Base-by-base conservation (phyloP, 2,113 vertebrate genomes). In the Trogon surrucura region DNA sequence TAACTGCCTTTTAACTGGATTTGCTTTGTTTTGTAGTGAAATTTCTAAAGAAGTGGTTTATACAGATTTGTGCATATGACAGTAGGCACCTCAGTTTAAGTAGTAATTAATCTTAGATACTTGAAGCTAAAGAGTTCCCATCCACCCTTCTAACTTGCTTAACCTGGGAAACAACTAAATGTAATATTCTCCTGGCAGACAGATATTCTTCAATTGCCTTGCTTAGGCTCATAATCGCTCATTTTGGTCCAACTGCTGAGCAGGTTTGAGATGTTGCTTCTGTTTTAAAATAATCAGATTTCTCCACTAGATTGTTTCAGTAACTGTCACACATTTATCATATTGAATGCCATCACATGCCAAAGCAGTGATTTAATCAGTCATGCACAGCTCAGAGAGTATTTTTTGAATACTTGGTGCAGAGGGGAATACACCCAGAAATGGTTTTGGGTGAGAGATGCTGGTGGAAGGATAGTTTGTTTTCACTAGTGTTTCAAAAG, bases 331-430 rank as follows among this genome's bases (percentile, higher is more conserved):
- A 4, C 19, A 27, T 74, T 53, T 81, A 32, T 74, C 50, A 17
- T 25, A 44, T 1, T 53, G 48, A 66, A 53, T 62, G 30, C 44
- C 62, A 78, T 72, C 60, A 34, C 7, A 7, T 90, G 73, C 29
- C 61, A 72, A 89, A 83, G 61, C 22, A 83, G 66, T 85, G 34
- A 66, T 64, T 34, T 93, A 69, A 53, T 93, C 36, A 70, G 67
- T 93, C 71, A n/a, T 72, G 30, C 79, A 56, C 26, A 80, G 30
- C 57, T 45, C 61, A 74, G 86, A 85, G 78, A 93, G 44, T 94
- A 10, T 74, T 94, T 95, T 93, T 36, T 92, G 66, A 62, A n/a
- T 34, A 90, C 11, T 80, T 95, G 44, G 3, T 89, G 41, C 79
- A 75, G 64, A 48, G 29, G 41, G 62, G 77, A 88, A 54, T 69